Base-by-base conservation (phyloP, 1,140 invertebrate genomes). In the Dufourea novaeangliae region DNA sequence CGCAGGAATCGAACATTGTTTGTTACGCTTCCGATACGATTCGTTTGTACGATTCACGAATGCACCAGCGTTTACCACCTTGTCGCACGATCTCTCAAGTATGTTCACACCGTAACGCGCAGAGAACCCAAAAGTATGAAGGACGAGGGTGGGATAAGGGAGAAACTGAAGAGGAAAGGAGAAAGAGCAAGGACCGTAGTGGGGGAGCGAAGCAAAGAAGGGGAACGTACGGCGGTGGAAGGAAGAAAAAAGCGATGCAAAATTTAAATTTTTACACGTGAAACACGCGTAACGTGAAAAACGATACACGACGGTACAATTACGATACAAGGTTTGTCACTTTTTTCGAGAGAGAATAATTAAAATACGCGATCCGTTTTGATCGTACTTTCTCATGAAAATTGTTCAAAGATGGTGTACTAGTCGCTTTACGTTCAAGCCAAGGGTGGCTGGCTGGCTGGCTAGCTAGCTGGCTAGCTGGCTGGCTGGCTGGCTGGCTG, bases 21-120 rank as follows among this genome's bases (percentile, higher is more conserved):
- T 34, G 32, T 27, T 39, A 11, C 29, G 34, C 20, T 17, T 25
- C 46, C n/a, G 22, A 80, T 39, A 39, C 63, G 46, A 71, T 83
- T 72, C 69, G 69, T 64, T 80, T 59, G 52, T 64, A 22, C 41
- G 63, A 69, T 34, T 78, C 76, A 57, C 79, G 76, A 59, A 54
- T 69, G 57, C 69, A 73, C 64, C 64, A 66, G 64, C 70, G 77
- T 79, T 82, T 74, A 74, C 59, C 71, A 62, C 66, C 70, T 82
- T 71, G 54, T 76, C 72, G 72, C 72, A 54, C 80, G 67, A 82
- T 67, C 44, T 67, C 66, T 76, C 66, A 76, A 56, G 62, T 68
- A 66, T 56, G 66, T 82, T 80, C 80, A 82, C 79, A 66, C 72
- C 72, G 79, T 82, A 82, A 80, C 72, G 80, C 73, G 80, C 59